Base-by-base conservation (phyloP, 2,797 vertebrate species). In the Podarcis lilfordi region DNA sequence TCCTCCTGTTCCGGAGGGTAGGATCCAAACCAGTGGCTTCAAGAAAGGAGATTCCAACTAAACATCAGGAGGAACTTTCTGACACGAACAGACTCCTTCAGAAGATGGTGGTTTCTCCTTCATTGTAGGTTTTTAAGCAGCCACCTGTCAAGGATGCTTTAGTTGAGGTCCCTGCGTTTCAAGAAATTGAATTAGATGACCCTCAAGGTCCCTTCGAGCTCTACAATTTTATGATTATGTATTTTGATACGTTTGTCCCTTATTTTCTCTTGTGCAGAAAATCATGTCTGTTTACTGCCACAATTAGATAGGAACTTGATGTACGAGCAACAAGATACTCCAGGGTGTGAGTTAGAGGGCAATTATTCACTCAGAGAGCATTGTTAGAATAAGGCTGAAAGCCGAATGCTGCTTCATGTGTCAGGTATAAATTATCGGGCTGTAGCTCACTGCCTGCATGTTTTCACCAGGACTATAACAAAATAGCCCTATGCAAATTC, bases 361-460 rank as follows among this genome's bases (percentile, higher is more conserved):
- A 75, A 17, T 90, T 80, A 74, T 90, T 86, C 78, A 43, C 3
- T 11, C 68, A 75, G 23, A 69, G 66, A 85, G 23, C 43, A 78
- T 45, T 91, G 82, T 32, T 76, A 43, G n/a, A 92, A 84, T 64
- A 50, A 82, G 82, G 80, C 8, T 88, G 90, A 89, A 86, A 86
- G 86, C 89, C 84, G 35, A 91, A 72, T 86, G 72, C 77, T 88
- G 83, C 82, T 84, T 88, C 92, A 87, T 87, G 40, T 84, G 89
- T 89, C 77, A 82, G 81, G 75, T 90, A 79, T 86, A 88, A 93
- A 90, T 87, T 92, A 89, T 50, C 66, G 85, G 77, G 25, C 71
- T 64, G 2, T 68, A 79, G 75, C 80, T 91, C 11, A 0, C 35
- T 85, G n/a, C 59, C 85, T 50, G 5, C 3, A 17, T 75, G 68